phyloP scores from a whole-genome alignment of 2,113 vertebrate species.

The Corythoichthys intestinalis region DNA sequence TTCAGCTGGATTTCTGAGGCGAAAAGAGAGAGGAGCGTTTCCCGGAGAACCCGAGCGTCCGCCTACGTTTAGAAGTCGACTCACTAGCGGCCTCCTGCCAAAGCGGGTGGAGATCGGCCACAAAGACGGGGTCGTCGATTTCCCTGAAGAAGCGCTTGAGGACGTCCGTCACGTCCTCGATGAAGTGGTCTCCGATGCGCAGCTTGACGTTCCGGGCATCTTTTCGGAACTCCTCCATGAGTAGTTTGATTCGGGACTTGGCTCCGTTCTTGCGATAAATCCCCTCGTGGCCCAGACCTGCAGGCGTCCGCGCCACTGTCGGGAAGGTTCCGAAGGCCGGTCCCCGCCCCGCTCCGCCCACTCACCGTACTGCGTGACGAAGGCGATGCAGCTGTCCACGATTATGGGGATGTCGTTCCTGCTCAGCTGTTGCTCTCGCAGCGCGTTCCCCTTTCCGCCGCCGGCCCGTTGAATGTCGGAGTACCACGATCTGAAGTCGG shows the following conservation, averaged over 20 bases:
- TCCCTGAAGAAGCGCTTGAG: conserved; percentile 97
- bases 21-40: too few relatives aligned
- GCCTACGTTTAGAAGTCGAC: conserved; percentile 18
- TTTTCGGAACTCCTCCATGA: conserved; percentile 93
- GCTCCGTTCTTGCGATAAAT: conserved; percentile 96
- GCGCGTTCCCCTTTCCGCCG: conserved; percentile 81
- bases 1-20: conserved; percentile 76
- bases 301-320: neutral
- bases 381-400: conserved; percentile 94
- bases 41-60: too few relatives aligned
- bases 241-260: conserved; percentile 87
- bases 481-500: conserved; percentile 84
- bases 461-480: conserved; percentile 83
- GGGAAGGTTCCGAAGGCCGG: neutral
- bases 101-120: conserved; percentile 82
- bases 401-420: conserved; percentile 93
- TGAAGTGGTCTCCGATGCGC: conserved; percentile 91
- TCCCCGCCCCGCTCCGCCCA: neutral
- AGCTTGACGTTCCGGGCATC: conserved; percentile 93
- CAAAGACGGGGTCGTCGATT: conserved; percentile 90
- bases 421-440: conserved; percentile 94
- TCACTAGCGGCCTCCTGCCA: conserved; percentile 92
- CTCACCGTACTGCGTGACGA: conserved; percentile 96
- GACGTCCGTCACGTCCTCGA: conserved; percentile 94
- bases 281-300: conserved; percentile 90